A percentile compares a stretch with the other conserved stretches of the same genome.
Evolutionary conservation across 2,888 invertebrate genomes (phyloP).

Genomic region (Desoria tigrina): DNA sequence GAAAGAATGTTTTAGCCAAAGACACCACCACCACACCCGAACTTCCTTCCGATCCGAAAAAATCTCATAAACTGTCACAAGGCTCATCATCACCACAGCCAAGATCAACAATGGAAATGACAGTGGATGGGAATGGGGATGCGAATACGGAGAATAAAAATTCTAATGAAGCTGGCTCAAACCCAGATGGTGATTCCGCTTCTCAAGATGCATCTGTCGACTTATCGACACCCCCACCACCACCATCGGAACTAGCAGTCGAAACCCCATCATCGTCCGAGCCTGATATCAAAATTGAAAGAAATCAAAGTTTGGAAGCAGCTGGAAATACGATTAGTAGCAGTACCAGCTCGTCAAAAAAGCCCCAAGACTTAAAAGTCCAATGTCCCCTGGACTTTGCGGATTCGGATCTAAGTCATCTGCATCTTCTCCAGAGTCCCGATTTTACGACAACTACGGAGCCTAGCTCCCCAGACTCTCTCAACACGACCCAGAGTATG

Average conservation of each 20-base stretch:
- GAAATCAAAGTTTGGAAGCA: not conserved
- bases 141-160: conserved; percentile 6
- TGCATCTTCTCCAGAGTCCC: conserved; percentile 31
- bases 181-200: conserved; percentile 8
- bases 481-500: conserved; percentile 52
- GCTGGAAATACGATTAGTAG: not conserved
- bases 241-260: not conserved
- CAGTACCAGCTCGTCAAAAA: conserved; percentile 31
- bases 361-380: conserved; percentile 47
- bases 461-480: conserved; percentile 53
- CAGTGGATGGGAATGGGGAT: conserved; percentile 16
- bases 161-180: conserved; percentile 23
- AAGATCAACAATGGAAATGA: not conserved
- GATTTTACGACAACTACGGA: conserved; percentile 32
- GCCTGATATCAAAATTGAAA: not conserved
- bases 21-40: not conserved
- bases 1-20: conserved; percentile 9
- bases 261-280: not conserved
- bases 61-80: not conserved
- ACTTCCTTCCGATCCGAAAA: conserved; percentile 20
- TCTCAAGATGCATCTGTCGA: conserved; percentile 10
- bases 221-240: too few relatives aligned
- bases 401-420: too few relatives aligned
- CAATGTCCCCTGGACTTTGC: conserved; percentile 31
- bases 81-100: not conserved